Evolutionary conservation across 2,888 invertebrate species (phyloP).

Genomic region (Drosophila kambysellisi): DNA sequence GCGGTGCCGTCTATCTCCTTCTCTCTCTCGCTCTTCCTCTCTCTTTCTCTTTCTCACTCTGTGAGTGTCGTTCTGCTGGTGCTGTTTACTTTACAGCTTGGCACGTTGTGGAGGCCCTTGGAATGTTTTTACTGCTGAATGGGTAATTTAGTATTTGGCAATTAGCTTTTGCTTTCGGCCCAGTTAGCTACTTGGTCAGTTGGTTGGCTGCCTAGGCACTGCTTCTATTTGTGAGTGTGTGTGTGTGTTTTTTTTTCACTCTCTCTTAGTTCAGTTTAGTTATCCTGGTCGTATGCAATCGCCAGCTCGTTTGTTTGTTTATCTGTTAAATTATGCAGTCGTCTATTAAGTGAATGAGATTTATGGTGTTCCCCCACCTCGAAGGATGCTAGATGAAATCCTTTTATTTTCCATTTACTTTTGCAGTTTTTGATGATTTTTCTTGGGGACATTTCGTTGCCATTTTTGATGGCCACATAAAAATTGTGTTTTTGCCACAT

Average conservation of each 20-base stretch:
- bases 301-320: constrained; percentile 73
- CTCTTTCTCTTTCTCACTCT: not conserved
- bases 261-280: constrained; percentile 6
- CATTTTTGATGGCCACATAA: constrained; percentile 13
- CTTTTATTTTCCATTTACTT: constrained; percentile 43
- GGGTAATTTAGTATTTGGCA: constrained; percentile 82
- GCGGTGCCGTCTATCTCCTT: not conserved
- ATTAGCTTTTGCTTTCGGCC: constrained; percentile 81
- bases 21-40: not conserved
- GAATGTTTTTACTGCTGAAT: constrained; percentile 80
- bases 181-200: constrained; percentile 40
- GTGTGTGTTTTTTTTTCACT: not conserved
- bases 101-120: constrained; percentile 59
- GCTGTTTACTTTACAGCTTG: constrained; percentile 64
- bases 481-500: constrained; percentile 19
- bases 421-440: constrained; percentile 6
- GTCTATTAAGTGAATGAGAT: constrained; percentile 80
- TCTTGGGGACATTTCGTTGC: constrained; percentile 5
- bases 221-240: constrained; percentile 12
- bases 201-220: constrained; percentile 20
- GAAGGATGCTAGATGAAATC: constrained; percentile 18
- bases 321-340: constrained; percentile 81
- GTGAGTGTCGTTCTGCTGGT: constrained; percentile 47
- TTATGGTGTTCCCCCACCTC: constrained; percentile 62
- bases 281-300: constrained; percentile 46